Evolutionary conservation across 2,888 invertebrate species (phyloP), one percentile per base, ranked within the genome.

Genomic region (Smittia sp.): DNA sequence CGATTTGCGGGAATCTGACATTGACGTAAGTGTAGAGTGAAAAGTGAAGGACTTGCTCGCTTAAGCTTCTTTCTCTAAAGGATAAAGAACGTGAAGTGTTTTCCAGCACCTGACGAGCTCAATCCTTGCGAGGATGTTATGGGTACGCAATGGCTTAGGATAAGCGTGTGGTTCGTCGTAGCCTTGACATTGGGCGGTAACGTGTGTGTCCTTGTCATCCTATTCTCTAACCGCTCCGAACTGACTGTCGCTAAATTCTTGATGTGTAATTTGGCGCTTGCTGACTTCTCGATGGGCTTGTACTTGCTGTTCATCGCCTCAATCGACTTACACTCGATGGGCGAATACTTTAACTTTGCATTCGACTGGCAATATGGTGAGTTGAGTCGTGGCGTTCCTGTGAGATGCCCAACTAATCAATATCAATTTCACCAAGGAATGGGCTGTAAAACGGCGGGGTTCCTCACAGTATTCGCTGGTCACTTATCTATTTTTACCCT

Each of bases 41-140:
- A 32, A 9, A 3, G 32, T 32, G 3, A 58, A 58, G 20, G 13
- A 74, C 7, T 70, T 73, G 7, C 11, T 70, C 11, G 2, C 54
- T 25, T 2, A 7, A 9, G 22, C 41, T n/a, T 63, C 24, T 27
- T 4, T n/a, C 1, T 74, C 22, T 15, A 75, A n/a, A 82, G 82
- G 69, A 83, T 85, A 75, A 82, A 81, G n/a, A 79, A 84, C 76
- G 85, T 90, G 2, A 84, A 86, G 78, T 93, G 93, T 79, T 85
- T 84, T 46, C 94, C 94, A 0, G 85, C 85, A 75, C 90, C 93
- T 0, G 89, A 94, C 80, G 92, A 91, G 0, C 83, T 94, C 69
- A 94, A 93, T 81, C 94, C 94, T 0, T 94, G 94, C 81, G 94
- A 94, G 79, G 94, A 94, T 80, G 92, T 94, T 74, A 93, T 94